Evolutionary conservation across 2,113 vertebrate species (phyloP).

Genomic region (Pelecanus crispus): DNA sequence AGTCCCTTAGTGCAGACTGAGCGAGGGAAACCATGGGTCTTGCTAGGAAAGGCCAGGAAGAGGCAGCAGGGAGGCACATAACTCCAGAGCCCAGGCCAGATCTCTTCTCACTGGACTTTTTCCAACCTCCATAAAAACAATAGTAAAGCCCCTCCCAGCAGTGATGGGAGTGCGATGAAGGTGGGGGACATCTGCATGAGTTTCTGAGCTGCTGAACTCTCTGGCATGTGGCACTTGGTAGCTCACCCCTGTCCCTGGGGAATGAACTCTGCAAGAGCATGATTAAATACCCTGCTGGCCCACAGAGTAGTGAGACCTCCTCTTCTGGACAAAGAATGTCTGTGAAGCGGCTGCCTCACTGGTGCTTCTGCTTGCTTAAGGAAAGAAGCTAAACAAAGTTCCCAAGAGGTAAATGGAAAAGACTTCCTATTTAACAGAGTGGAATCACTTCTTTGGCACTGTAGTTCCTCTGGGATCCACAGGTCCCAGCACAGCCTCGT

Average conservation of each 20-base stretch:
- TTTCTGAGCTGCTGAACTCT: neutral
- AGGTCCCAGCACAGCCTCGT: neutral
- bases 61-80: neutral
- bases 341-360: neutral
- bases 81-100: neutral
- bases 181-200: neutral
- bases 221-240: neutral
- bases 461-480: neutral
- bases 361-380: neutral
- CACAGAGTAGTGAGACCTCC: neutral
- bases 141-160: neutral
- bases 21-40: neutral
- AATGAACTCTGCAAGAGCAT: neutral
- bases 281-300: neutral
- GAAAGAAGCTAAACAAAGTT: neutral
- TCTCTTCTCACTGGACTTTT: neutral
- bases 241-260: neutral
- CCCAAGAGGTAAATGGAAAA: neutral
- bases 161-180: neutral
- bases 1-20: neutral
- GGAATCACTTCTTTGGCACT: neutral
- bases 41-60: neutral
- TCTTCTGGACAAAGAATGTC: neutral
- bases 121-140: neutral
- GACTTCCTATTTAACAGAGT: neutral